These are phyloP conservation scores for Coregonus suidteri DNA, from an alignment of 2,797 vertebrate genomes.

Conservation along the genomic window DNA sequence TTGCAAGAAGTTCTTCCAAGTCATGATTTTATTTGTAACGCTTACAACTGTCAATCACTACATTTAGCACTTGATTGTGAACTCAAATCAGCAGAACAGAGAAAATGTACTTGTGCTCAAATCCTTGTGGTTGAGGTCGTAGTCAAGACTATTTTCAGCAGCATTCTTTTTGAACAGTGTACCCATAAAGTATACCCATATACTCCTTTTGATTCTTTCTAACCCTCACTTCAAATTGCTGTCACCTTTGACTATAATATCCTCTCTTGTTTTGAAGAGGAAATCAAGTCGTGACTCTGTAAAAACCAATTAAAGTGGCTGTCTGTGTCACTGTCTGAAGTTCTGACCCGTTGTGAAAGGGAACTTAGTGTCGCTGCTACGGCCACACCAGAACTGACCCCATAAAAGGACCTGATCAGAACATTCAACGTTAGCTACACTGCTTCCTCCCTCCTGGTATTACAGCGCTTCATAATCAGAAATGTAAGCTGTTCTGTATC, in stretches of 20 bases:
- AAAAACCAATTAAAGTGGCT: constrained; percentile 27
- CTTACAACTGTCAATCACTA: constrained; percentile 88
- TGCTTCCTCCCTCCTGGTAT: constrained; percentile 72
- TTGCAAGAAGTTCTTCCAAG: constrained; percentile 75
- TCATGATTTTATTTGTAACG: constrained; percentile 45
- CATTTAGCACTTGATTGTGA: constrained; percentile 95
- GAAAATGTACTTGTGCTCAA: constrained; percentile 14
- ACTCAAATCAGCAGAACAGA: constrained; percentile 61
- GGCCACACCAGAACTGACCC: constrained; percentile 78
- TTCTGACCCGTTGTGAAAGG: constrained; percentile 86
- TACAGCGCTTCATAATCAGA: constrained; percentile 80
- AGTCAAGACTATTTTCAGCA: not conserved
- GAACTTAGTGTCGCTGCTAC: constrained; percentile 87
- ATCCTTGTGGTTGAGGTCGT: no score
- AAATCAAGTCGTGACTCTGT: constrained; percentile 42
- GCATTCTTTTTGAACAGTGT: constrained; percentile 18
- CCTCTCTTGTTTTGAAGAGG: constrained; percentile 18
- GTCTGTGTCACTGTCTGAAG: constrained; percentile 48
- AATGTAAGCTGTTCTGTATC: constrained; percentile 88
- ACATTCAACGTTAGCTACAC: constrained; percentile 50
- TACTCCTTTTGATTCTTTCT: constrained; percentile 27
- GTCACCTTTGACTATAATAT: not conserved
- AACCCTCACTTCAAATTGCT: constrained; percentile 39
- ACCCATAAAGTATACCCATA: not conserved
- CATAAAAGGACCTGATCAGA: constrained; percentile 39